These are phyloP conservation scores for Ceuthmochares aereus DNA, from an alignment of 2,113 vertebrate genomes.

Conservation along the genomic window DNA sequence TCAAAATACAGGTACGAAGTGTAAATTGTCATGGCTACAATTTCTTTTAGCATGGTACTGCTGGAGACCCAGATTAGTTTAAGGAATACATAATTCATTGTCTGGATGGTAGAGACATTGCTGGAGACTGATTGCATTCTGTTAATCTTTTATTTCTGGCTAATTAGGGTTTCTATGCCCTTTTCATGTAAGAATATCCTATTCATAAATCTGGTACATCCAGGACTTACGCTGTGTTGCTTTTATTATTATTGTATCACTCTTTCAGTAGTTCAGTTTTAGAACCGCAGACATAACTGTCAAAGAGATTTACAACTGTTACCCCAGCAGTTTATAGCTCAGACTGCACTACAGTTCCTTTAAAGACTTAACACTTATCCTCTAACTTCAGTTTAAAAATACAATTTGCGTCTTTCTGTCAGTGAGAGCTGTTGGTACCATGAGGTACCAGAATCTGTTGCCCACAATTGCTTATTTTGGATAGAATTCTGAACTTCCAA, in stretches of 20 bases:
- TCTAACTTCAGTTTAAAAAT: slow-evolving; percentile 73
- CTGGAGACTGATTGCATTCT: slow-evolving; percentile 39
- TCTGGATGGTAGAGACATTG: not conserved
- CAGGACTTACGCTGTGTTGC: slow-evolving; percentile 50
- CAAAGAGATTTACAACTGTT: slow-evolving; percentile 70
- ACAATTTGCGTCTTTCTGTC: slow-evolving; percentile 38
- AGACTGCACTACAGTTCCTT: slow-evolving; percentile 65
- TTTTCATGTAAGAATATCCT: slow-evolving; percentile 56
- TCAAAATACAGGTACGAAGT: not conserved
- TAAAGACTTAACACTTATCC: slow-evolving; percentile 67
- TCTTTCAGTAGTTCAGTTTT: slow-evolving; percentile 74
- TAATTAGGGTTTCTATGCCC: slow-evolving; percentile 65
- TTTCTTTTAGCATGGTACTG: not conserved
- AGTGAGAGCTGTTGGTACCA: not conserved
- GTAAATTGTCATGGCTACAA: not conserved
- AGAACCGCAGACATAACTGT: slow-evolving; percentile 74
- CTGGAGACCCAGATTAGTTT: not conserved
- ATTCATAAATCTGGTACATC: slow-evolving; percentile 67
- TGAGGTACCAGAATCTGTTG: not conserved
- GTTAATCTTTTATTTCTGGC: slow-evolving; percentile 3
- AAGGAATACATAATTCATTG: not conserved
- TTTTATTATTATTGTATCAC: slow-evolving; percentile 78
- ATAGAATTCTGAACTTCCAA: not conserved
- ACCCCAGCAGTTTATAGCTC: slow-evolving; percentile 61
- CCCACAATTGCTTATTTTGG: not conserved